These are phyloP conservation scores for Budorcas taxicolor DNA, from an alignment of 2,113 vertebrate species.

Conservation along the genomic window DNA sequence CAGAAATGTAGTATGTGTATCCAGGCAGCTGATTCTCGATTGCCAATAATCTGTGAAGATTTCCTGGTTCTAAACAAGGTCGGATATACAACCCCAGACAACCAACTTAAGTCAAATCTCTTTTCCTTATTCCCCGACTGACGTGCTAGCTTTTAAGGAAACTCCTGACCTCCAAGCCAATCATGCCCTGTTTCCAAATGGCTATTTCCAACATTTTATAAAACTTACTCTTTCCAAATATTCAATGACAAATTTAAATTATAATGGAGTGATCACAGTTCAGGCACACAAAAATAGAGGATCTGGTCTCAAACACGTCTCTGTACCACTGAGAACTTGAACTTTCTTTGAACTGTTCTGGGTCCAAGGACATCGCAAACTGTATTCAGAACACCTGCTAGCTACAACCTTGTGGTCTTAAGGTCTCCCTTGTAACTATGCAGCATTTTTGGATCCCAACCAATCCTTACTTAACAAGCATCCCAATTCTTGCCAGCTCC, in stretches of 20 bases:
- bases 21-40: neutral
- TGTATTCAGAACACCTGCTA: neutral
- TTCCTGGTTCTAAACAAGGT: neutral
- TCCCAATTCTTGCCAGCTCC: neutral
- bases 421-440: neutral
- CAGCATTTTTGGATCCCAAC: neutral
- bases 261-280: neutral
- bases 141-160: neutral
- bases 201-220: neutral
- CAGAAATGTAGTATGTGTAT: neutral
- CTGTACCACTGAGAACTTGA: neutral
- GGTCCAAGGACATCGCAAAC: neutral
- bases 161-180: neutral
- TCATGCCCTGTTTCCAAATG: neutral
- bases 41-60: neutral
- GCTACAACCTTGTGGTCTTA: neutral
- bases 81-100: neutral
- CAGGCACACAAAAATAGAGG: neutral
- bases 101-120: neutral
- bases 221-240: neutral
- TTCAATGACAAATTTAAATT: neutral
- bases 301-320: neutral
- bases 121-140: neutral
- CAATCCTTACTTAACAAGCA: neutral
- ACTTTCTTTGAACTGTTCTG: neutral